These are phyloP conservation scores for Gallirallus australis DNA, from an alignment of 2,797 vertebrate species.

Conservation along the genomic window DNA sequence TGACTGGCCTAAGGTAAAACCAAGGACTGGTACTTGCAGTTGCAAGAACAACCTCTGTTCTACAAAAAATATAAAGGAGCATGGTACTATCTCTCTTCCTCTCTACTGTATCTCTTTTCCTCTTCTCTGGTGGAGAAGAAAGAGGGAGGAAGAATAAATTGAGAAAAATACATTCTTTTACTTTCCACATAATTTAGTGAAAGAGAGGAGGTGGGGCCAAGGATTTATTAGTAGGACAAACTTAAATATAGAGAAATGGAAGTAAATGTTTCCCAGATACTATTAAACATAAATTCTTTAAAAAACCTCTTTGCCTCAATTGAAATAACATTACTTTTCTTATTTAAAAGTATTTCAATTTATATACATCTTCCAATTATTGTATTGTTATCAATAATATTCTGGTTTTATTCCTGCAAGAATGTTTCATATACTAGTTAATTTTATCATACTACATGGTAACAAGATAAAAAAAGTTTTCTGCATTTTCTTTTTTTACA, in stretches of 20 bases:
- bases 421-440: not conserved
- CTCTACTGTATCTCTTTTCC: not conserved
- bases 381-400: conserved; percentile 20
- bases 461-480: not conserved
- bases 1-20: not conserved
- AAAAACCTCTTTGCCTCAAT: conserved; percentile 41
- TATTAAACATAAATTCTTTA: conserved; percentile 56
- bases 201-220: not conserved
- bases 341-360: conserved; percentile 41
- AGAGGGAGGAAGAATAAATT: not conserved
- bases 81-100: not conserved
- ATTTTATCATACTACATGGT: not conserved
- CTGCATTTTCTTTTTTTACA: not conserved
- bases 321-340: conserved; percentile 44
- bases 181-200: not conserved
- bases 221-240: not conserved
- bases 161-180: not conserved
- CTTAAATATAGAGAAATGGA: not conserved
- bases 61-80: not conserved
- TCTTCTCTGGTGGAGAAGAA: not conserved
- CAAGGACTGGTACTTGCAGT: not conserved
- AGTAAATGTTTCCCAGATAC: not conserved
- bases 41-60: not conserved
- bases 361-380: conserved; percentile 17
- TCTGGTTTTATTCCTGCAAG: conserved; percentile 1